phyloP scores from a whole-genome alignment of 2,797 vertebrate species.

The Helarctos malayanus region DNA sequence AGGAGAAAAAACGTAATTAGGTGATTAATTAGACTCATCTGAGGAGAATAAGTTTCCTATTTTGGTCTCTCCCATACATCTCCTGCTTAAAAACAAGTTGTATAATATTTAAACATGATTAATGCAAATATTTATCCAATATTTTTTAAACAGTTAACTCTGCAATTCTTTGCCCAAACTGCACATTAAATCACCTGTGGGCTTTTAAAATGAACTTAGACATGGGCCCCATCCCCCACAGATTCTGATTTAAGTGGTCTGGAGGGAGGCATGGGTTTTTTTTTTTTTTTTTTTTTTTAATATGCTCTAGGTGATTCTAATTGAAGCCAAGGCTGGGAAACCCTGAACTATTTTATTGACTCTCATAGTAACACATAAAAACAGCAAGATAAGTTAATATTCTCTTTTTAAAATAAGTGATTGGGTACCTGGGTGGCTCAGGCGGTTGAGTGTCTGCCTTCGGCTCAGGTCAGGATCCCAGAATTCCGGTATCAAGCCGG shows the following conservation, averaged over 20 bases:
- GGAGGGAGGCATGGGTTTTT: not conserved
- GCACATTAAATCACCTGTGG: not conserved
- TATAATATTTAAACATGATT: conserved; percentile 4
- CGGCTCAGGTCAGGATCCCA: too few species aligned
- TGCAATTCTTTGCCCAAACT: not conserved
- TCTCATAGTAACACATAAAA: not conserved
- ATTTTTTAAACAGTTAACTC: not conserved
- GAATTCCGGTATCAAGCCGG: not conserved
- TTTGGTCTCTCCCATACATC: not conserved
- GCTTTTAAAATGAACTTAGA: not conserved
- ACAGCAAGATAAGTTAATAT: not conserved
- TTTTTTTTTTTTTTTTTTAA: not conserved
- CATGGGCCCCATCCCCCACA: not conserved
- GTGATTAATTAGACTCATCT: not conserved
- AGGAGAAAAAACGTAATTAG: not conserved
- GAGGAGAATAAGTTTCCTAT: not conserved
- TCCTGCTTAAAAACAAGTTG: not conserved
- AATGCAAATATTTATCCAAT: not conserved
- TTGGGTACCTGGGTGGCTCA: not conserved
- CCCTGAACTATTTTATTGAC: not conserved
- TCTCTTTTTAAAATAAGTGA: not conserved
- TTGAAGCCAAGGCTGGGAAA: not conserved
- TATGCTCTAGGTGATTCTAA: not conserved
- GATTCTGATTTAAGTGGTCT: not conserved
- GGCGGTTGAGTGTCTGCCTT: too few species aligned